Base-by-base conservation (phyloP, 2,888 invertebrate genomes). In the Mythimna ferrago region DNA sequence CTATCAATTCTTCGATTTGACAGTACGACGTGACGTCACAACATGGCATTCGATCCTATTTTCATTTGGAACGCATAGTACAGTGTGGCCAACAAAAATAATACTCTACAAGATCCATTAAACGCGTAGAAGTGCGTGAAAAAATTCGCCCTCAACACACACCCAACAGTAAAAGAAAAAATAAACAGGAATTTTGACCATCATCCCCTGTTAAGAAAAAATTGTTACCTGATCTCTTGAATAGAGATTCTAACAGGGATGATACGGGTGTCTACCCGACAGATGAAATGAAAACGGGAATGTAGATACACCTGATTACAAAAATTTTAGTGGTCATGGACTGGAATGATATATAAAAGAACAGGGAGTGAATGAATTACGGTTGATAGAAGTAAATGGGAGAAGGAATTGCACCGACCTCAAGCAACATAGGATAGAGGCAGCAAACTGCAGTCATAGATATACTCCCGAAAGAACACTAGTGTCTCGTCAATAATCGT, bases 201-300 rank as follows among this genome's bases (percentile, higher is more conserved):
- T 54, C 71, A 70, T 7, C 82, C 82, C 44, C 53, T 41, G 48
- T 48, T 48, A 19, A 51, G 65, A 77, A 79, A 80, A 66, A 80
- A 5, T 2, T 71, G 5, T 67, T 80, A 80, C 80, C 80, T 80
- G 76, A 61, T 61, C n/a, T 58, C 11, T 51, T 57, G 1, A 21
- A n/a, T 41, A 51, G 16, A 32, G 54, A 56, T 76, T 54, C 35
- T 58, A 66, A 44, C 44, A 26, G 38, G 65, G 64, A 65, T 77
- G 69, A 35, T 71, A 56, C 54, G 56, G 61, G 63, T 60, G 68
- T n/a, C n/a, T n/a, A n/a, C n/a, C n/a, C n/a, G 64, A 71, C 35
- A 60, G 54, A 2, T 2, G 19, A 5, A 26, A 53, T 54, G 38
- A 21, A 57, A 56, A 58, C 60, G 35, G 10, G 21, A 35, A 10